phyloP scores from a whole-genome alignment of 2,888 invertebrate species.

The Melinopterus prodromus region DNA sequence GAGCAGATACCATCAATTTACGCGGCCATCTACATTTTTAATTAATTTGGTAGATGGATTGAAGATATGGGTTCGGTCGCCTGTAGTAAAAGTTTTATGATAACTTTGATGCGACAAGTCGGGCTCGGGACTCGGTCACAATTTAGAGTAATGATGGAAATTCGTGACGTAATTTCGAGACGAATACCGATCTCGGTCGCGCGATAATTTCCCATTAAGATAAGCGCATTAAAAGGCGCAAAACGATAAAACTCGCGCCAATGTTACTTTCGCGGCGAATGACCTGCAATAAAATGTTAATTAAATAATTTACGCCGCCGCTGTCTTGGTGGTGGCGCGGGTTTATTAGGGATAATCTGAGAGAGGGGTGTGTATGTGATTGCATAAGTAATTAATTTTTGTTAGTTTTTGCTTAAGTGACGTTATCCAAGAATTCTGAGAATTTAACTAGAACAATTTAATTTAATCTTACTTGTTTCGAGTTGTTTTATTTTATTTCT shows the following conservation, averaged over 20 bases:
- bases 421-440: too few species aligned
- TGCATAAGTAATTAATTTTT: not conserved
- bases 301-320: not conserved
- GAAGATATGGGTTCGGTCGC: not conserved
- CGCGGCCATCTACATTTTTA: not conserved
- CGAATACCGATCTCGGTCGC: conserved; percentile 4
- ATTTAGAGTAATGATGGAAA: not conserved
- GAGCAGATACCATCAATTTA: not conserved
- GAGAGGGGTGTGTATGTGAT: not conserved
- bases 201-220: not conserved
- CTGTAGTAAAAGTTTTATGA: conserved; percentile 4
- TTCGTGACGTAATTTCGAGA: not conserved
- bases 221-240: not conserved
- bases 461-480: too few species aligned
- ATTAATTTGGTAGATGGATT: not conserved
- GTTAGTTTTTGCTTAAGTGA: not conserved
- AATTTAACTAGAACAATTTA: too few species aligned
- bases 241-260: not conserved
- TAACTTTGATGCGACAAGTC: not conserved
- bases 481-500: too few species aligned
- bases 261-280: not conserved
- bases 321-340: not conserved
- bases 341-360: not conserved
- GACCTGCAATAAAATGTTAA: not conserved
- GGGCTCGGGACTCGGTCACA: not conserved